These are phyloP conservation scores for Artibeus jamaicensis DNA, from an alignment of 2,797 vertebrate genomes.

Conservation along the genomic window DNA sequence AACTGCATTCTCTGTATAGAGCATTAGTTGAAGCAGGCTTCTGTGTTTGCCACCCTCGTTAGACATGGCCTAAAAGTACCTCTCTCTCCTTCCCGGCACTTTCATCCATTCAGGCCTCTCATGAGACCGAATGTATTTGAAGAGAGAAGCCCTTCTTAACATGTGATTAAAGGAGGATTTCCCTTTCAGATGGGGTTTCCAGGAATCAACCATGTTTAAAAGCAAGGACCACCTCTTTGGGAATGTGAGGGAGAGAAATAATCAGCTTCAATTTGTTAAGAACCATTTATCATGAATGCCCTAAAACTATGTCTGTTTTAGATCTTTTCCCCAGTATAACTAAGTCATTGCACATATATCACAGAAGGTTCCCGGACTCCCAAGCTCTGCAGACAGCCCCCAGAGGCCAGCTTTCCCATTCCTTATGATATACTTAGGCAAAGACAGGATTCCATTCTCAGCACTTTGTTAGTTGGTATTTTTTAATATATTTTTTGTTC, in stretches of 20 bases:
- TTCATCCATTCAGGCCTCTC: neutral
- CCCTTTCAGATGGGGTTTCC: conserved; percentile 46
- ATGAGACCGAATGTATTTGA: neutral
- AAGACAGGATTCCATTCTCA: conserved; percentile 55
- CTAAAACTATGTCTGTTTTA: conserved; percentile 26
- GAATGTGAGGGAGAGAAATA: neutral
- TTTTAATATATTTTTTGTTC: neutral
- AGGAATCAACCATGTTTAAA: conserved; percentile 61
- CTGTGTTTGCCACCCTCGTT: neutral
- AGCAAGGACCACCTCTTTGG: conserved; percentile 51
- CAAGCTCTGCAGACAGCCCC: neutral
- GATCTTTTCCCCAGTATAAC: conserved; percentile 55
- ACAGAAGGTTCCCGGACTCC: conserved; percentile 12
- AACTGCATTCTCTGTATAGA: neutral
- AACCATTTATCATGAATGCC: conserved; percentile 45
- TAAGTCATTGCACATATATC: conserved; percentile 47
- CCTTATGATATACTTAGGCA: conserved; percentile 24
- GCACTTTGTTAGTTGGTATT: conserved; percentile 48
- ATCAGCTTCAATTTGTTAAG: conserved; percentile 58
- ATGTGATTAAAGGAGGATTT: neutral
- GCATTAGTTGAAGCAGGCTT: neutral
- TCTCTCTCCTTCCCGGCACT: neutral
- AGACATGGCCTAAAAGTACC: neutral
- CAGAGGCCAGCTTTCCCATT: conserved; percentile 9
- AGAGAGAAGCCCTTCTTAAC: conserved; percentile 14